Base-by-base conservation (phyloP, 2,113 vertebrate species). In the Australoheros scitulus region DNA sequence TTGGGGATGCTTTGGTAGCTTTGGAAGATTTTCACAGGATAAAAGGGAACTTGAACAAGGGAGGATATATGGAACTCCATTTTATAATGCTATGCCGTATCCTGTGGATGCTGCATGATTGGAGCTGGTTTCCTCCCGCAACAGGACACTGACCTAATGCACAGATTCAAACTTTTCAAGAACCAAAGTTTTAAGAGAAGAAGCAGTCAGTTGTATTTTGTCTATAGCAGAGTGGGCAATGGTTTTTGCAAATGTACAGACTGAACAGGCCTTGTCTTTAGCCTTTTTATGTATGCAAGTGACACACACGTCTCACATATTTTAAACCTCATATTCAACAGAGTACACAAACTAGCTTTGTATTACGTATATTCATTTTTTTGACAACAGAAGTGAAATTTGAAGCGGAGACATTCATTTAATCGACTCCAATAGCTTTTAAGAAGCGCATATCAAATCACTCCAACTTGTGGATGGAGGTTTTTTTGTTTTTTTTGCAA, bases 361-460 rank as follows among this genome's bases (percentile, higher is more conserved):
- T 52, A 85, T 93, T 83, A 83, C 90, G 15, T 47, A 47, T 68
- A 18, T 29, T 47, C 47, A 47, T 86, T 70, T 76, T 76, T 79
- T 70, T 38, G 86, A 89, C 85, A 91, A 91, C 91, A 93, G 86
- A 90, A 90, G 88, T 63, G 84, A 91, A 57, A 87, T 91, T 88
- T 92, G 91, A 92, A 75, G 91, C 92, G 89, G 88, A 80, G 90
- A 81, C 79, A 86, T 90, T 94, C 92, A 94, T 92, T 93, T 90
- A 92, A 91, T 13, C 18, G 36, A 10, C n/a, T 63, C 18, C 20
- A 34, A 34, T 72, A 55, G 18, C 47, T 72, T 55, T 32, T 72
- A 32, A 9, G 52, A n/a, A 56, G 52, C 4, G 20, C 52, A 9
- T n/a, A 11, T 56, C 52, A 56, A 56, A 56, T 20, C 20, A 20